phyloP scores from a whole-genome alignment of 2,888 invertebrate species.

The Parasteatoda lunata region DNA sequence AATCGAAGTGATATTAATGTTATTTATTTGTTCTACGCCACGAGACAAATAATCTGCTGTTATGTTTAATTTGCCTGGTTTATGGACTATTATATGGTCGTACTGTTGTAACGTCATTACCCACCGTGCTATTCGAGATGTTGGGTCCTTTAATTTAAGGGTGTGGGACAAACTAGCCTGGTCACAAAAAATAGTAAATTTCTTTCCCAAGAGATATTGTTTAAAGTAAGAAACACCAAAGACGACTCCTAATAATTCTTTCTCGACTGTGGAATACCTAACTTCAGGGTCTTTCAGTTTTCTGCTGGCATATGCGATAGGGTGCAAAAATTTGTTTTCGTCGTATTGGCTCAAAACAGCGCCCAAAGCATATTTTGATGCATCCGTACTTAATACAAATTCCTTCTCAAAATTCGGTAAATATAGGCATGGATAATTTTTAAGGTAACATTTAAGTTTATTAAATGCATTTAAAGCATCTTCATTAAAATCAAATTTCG shows the following conservation, averaged over 20 bases:
- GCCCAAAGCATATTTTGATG: not conserved
- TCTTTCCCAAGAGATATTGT: not conserved
- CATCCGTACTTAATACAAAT: not conserved
- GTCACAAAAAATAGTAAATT: not conserved
- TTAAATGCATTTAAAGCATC: not conserved
- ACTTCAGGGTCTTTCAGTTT: not conserved
- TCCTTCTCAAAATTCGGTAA: not conserved
- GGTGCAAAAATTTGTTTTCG: not conserved
- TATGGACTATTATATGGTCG: not conserved
- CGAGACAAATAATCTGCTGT: not conserved
- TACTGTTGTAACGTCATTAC: not conserved
- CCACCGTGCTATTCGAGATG: not conserved
- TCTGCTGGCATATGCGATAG: not conserved
- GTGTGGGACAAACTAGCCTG: not conserved
- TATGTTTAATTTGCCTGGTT: not conserved
- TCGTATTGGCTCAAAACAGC: not conserved
- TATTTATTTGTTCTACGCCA: too few relatives aligned
- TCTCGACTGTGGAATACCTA: not conserved
- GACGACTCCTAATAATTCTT: not conserved
- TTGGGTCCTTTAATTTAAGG: not conserved
- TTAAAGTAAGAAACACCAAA: not conserved
- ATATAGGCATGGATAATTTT: not conserved
- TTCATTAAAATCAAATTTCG: not conserved
- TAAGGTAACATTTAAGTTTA: not conserved
- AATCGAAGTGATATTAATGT: too few relatives aligned